Conservation (phyloP, 1,140 invertebrate genomes). For the Drosophila micromelanica region DNA sequence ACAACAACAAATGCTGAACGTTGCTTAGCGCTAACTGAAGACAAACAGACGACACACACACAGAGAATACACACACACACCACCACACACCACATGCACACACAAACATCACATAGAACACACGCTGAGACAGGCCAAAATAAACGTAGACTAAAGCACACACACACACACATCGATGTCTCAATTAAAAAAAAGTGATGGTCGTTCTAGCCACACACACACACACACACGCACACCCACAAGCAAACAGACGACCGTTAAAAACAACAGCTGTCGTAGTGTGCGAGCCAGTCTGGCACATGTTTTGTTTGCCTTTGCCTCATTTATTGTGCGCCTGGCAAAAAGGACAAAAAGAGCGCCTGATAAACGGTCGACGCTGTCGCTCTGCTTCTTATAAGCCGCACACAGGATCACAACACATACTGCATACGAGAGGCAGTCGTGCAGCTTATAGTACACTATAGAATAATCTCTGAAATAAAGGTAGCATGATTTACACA, state of each 20-base stretch:
- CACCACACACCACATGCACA: conserved; percentile 31
- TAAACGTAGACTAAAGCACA: conserved; percentile 47
- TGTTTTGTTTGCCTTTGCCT: conserved; percentile 77
- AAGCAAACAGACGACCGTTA: conserved; percentile 6
- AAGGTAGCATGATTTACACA: no score
- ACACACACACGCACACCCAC: conserved; percentile 17
- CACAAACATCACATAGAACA: conserved; percentile 21
- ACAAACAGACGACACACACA: conserved; percentile 41
- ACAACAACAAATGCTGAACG: conserved; percentile 44
- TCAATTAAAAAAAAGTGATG: conserved; percentile 76
- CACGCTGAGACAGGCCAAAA: conserved; percentile 52
- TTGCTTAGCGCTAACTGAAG: conserved; percentile 69
- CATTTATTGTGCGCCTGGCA: conserved; percentile 67
- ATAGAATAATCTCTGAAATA: no score
- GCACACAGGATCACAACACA: conserved; percentile 9
- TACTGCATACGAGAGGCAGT: conserved; percentile 7
- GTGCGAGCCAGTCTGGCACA: conserved; percentile 45
- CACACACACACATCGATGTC: conserved; percentile 64
- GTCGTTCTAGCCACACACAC: conserved; percentile 55
- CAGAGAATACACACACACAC: conserved; percentile 13
- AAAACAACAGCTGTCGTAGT: conserved; percentile 36
- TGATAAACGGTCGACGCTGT: conserved; percentile 45
- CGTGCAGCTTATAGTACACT: conserved; percentile 7
- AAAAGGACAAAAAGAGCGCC: conserved; percentile 36
- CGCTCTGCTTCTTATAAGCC: conserved; percentile 5